These are phyloP conservation scores for Synanthedon andrenaeformis DNA, from an alignment of 2,888 invertebrate genomes.

Conservation along the genomic window DNA sequence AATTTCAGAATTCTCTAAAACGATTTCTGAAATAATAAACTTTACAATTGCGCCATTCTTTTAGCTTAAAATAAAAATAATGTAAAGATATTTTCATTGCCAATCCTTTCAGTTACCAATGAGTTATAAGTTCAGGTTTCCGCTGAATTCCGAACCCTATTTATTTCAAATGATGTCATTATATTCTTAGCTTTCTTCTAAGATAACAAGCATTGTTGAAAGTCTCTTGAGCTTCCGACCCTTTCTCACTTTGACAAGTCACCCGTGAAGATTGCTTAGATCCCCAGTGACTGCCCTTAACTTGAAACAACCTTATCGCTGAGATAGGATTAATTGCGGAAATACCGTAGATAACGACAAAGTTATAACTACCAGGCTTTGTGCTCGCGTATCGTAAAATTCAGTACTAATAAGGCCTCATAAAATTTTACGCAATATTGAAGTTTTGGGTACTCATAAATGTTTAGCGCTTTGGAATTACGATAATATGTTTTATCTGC, in stretches of 20 bases:
- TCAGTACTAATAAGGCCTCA: background rate
- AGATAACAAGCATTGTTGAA: conserved; percentile 71
- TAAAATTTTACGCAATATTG: background rate
- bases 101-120: background rate
- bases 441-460: background rate
- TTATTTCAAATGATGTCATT: conserved; percentile 65
- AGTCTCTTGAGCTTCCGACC: conserved; percentile 65
- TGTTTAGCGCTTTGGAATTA: background rate
- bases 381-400: conserved; percentile 14
- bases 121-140: background rate
- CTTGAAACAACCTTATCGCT: conserved; percentile 63
- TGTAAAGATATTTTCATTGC: background rate
- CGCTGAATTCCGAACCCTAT: conserved; percentile 6
- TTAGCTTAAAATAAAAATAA: too few species aligned
- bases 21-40: too few species aligned
- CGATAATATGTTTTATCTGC: background rate
- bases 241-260: conserved; percentile 69
- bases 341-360: conserved; percentile 59
- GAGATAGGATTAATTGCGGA: conserved; percentile 67
- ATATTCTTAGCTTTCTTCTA: conserved; percentile 61
- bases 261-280: conserved; percentile 70
- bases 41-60: too few species aligned
- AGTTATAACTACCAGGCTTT: conserved; percentile 49
- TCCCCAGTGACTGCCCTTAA: conserved; percentile 62
- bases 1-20: too few species aligned